Evolutionary conservation across 2,888 invertebrate species (phyloP).

Genomic region (Alcis repandata): DNA sequence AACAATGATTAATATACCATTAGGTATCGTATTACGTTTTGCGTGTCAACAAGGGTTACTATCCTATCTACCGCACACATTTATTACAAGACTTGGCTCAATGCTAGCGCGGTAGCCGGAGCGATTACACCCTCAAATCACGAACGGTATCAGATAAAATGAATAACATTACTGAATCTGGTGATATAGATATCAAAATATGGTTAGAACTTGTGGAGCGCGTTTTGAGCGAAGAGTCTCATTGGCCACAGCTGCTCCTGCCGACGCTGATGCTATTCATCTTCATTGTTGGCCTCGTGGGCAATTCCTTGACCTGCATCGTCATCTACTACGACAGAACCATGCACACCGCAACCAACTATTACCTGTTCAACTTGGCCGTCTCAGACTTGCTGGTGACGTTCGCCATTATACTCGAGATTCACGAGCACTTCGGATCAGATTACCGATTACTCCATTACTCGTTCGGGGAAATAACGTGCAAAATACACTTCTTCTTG

Average conservation of each 20-base stretch:
- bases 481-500: constrained; percentile 65
- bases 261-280: constrained; percentile 51
- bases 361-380: constrained; percentile 75
- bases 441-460: constrained; percentile 51
- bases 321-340: constrained; percentile 72
- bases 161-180: constrained; percentile 12
- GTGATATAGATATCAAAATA: constrained; percentile 37
- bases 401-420: constrained; percentile 65
- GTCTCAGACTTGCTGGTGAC: constrained; percentile 72
- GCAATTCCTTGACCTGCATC: constrained; percentile 75
- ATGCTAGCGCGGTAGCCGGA: neutral
- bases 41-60: constrained; percentile 13
- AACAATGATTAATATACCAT: constrained; percentile 32
- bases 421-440: constrained; percentile 52
- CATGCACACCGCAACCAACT: constrained; percentile 78
- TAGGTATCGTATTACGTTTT: neutral
- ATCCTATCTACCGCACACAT: neutral
- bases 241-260: constrained; percentile 50
- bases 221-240: constrained; percentile 48
- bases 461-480: constrained; percentile 54
- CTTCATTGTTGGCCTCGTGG: constrained; percentile 63
- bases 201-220: constrained; percentile 59
- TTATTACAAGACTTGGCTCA: neutral
- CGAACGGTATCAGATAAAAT: constrained; percentile 4
- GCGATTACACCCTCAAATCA: neutral